A percentile compares a stretch with the other conserved stretches of the same genome.
Evolutionary conservation across 2,888 invertebrate genomes (phyloP).

Genomic region (Euplagia quadripunctaria): DNA sequence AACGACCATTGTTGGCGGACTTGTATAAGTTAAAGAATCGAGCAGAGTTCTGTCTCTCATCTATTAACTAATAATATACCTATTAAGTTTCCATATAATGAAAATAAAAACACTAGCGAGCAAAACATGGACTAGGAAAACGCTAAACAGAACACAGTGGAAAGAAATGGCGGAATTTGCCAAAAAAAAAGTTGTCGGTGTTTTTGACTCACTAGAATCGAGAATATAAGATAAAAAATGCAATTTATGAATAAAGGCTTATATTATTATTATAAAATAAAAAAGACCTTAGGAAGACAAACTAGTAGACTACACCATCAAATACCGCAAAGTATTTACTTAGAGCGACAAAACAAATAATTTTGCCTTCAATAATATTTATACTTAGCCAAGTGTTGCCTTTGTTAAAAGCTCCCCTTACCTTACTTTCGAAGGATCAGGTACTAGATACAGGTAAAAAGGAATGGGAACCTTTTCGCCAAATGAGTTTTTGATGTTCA

Average conservation of each 20-base stretch:
- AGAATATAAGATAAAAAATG: too few relatives aligned
- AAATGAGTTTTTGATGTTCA: constrained; percentile 25
- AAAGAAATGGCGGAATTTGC: too few relatives aligned
- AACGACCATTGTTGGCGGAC: too few relatives aligned
- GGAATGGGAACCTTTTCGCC: constrained; percentile 10
- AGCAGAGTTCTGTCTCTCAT: too few relatives aligned
- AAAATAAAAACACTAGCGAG: too few relatives aligned
- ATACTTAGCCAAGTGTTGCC: constrained; percentile 48
- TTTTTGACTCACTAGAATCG: too few relatives aligned
- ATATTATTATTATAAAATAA: neutral
- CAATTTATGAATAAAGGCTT: neutral
- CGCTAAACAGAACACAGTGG: too few relatives aligned
- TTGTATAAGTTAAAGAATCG: too few relatives aligned
- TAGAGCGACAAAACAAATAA: constrained; percentile 43
- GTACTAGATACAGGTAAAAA: constrained; percentile 45
- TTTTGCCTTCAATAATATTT: constrained; percentile 47
- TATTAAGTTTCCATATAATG: too few relatives aligned
- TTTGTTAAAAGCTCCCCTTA: constrained; percentile 49
- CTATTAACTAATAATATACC: too few relatives aligned
- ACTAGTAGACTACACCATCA: neutral
- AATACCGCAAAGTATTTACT: constrained; percentile 14
- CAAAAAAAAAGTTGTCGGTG: too few relatives aligned
- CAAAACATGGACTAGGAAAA: too few relatives aligned
- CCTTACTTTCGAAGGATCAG: constrained; percentile 29
- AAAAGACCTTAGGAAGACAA: neutral